phyloP scores from a whole-genome alignment of 2,888 invertebrate genomes.

The Scotopteryx bipunctaria region DNA sequence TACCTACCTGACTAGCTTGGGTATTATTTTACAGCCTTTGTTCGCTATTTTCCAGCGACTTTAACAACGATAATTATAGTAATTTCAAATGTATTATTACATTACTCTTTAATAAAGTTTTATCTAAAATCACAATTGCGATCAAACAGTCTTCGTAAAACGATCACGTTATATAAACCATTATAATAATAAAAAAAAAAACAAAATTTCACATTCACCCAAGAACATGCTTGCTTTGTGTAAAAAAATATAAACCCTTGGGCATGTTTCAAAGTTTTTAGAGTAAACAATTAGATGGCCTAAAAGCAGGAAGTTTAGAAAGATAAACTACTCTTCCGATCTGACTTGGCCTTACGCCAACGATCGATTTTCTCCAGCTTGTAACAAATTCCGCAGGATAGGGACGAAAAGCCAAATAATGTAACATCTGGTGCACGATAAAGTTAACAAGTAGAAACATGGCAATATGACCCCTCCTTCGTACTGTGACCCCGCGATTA shows the following conservation, averaged over 20 bases:
- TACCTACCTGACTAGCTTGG: no score
- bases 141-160: no score
- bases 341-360: constrained; percentile 50
- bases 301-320: constrained; percentile 18
- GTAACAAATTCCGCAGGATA: constrained; percentile 21
- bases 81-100: no score
- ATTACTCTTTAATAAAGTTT: no score
- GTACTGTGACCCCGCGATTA: background rate
- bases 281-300: constrained; percentile 8
- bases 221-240: no score
- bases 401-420: constrained; percentile 19
- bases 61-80: no score
- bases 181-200: no score
- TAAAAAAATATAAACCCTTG: background rate
- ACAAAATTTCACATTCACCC: no score
- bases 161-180: no score
- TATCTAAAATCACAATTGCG: no score
- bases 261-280: constrained; percentile 3
- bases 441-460: constrained; percentile 6
- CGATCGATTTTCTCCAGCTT: constrained; percentile 48
- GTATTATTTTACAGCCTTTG: no score
- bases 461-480: background rate
- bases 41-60: no score
- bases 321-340: constrained; percentile 22
- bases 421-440: constrained; percentile 9